These are phyloP conservation scores for Serrognathus titanus DNA, from an alignment of 2,888 invertebrate species.

Conservation along the genomic window DNA sequence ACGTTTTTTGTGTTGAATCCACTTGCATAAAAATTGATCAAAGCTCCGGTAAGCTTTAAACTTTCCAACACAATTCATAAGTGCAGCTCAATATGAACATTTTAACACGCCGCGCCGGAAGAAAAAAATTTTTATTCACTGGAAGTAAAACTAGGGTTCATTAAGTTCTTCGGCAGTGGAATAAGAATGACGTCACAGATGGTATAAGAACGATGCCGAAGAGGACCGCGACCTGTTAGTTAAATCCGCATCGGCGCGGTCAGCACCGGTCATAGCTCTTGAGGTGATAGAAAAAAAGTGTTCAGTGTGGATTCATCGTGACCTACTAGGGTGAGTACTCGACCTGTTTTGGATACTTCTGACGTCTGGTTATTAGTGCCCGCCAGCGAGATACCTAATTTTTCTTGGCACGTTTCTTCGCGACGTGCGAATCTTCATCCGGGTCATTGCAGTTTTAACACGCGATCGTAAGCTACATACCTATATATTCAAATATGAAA, in stretches of 20 bases:
- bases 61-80: no score
- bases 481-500: neutral
- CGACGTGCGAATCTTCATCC: neutral
- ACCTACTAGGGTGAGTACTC: conserved; percentile 26
- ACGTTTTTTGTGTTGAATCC: no score
- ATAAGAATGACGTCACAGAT: conserved; percentile 37
- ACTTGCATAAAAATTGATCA: no score
- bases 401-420: neutral
- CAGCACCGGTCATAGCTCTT: conserved; percentile 43
- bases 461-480: neutral
- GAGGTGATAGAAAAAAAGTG: conserved; percentile 5
- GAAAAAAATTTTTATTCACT: neutral
- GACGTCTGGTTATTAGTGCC: neutral
- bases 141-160: no score
- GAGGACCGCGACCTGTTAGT: conserved; percentile 42
- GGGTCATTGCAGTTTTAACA: no score
- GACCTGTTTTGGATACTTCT: neutral
- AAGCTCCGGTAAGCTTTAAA: no score
- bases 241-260: conserved; percentile 39
- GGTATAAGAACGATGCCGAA: conserved; percentile 43
- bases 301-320: conserved; percentile 22
- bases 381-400: neutral
- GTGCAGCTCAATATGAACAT: neutral
- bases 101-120: conserved; percentile 5
- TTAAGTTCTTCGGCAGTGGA: conserved; percentile 11